Conservation (phyloP, 2,888 invertebrate species). For the Cerastis leucographa region DNA sequence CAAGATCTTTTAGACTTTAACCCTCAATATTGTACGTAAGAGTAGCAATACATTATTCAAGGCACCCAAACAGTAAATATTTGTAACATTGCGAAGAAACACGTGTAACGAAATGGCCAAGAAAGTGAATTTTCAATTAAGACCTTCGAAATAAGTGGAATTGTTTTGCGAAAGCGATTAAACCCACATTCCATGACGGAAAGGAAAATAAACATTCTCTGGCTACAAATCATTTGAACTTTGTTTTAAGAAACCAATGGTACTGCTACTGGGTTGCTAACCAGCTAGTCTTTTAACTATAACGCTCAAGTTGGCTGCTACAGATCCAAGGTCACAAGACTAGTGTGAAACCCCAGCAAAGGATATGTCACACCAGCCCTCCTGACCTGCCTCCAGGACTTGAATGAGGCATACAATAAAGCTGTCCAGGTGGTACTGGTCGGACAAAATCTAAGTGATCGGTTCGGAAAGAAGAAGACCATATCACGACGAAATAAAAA, state of each 20-base stretch:
- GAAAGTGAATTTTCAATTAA: slow-evolving; percentile 55
- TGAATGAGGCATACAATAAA: neutral
- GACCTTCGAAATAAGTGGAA: slow-evolving; percentile 17
- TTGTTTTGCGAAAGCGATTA: slow-evolving; percentile 13
- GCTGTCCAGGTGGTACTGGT: neutral
- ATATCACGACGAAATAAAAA: neutral
- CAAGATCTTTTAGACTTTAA: slow-evolving; percentile 9
- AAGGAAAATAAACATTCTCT: slow-evolving; percentile 13
- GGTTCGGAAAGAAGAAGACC: neutral
- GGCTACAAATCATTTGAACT: slow-evolving; percentile 29
- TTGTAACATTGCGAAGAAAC: slow-evolving; percentile 22
- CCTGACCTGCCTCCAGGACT: neutral
- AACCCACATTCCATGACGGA: neutral
- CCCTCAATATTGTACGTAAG: neutral
- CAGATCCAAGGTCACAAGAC: neutral
- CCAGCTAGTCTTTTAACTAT: neutral
- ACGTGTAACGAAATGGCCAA: slow-evolving; percentile 31
- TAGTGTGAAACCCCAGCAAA: neutral
- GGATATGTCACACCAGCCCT: neutral
- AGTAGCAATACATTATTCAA: slow-evolving; percentile 14
- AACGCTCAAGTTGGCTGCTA: neutral
- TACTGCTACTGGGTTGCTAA: neutral
- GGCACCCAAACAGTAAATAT: slow-evolving; percentile 24
- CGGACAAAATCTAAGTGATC: neutral
- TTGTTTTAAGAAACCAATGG: slow-evolving; percentile 5